Percentiles rank a stretch among this genome's conserved stretches.
These are phyloP conservation scores for Psettodes erumei DNA, from an alignment of 2,113 vertebrate genomes.

Conservation along the genomic window DNA sequence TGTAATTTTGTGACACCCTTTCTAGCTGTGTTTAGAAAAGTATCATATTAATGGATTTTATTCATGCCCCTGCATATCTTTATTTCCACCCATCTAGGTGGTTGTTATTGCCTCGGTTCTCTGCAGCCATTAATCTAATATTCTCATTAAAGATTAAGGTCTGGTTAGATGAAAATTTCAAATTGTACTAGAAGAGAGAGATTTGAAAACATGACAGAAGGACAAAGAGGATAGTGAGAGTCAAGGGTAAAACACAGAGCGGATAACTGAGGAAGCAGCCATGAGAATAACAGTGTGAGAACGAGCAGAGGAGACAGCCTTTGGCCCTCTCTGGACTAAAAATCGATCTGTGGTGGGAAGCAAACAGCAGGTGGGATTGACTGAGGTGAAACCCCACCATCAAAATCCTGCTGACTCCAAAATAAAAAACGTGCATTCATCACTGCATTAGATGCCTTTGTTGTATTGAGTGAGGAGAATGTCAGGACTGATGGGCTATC, in stretches of 20 bases:
- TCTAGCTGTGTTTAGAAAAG: background rate
- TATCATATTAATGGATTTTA: conserved; percentile 16
- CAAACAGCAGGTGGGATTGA: conserved; percentile 35
- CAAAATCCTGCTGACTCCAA: conserved; percentile 28
- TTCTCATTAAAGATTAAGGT: conserved; percentile 31
- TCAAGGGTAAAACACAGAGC: conserved; percentile 31
- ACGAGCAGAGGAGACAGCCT: conserved; percentile 1
- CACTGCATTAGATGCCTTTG: conserved; percentile 33
- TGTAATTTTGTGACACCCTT: too few relatives aligned
- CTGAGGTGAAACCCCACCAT: conserved; percentile 37
- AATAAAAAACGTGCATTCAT: conserved; percentile 41
- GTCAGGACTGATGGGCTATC: conserved; percentile 8
- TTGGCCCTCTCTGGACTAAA: conserved; percentile 12
- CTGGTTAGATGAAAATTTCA: conserved; percentile 22
- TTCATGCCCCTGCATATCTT: conserved; percentile 12
- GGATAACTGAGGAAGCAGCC: conserved; percentile 22
- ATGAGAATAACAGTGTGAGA: conserved; percentile 39
- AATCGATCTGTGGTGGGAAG: conserved; percentile 39
- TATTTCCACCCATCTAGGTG: conserved; percentile 24
- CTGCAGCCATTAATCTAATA: conserved; percentile 12
- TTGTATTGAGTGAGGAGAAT: conserved; percentile 22
- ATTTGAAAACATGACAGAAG: conserved; percentile 43
- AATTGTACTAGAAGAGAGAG: conserved; percentile 37
- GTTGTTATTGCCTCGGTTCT: conserved; percentile 29
- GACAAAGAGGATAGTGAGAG: conserved; percentile 32